Evolutionary conservation across 2,797 vertebrate species (phyloP).

Genomic region (Phoebastria nigripes): DNA sequence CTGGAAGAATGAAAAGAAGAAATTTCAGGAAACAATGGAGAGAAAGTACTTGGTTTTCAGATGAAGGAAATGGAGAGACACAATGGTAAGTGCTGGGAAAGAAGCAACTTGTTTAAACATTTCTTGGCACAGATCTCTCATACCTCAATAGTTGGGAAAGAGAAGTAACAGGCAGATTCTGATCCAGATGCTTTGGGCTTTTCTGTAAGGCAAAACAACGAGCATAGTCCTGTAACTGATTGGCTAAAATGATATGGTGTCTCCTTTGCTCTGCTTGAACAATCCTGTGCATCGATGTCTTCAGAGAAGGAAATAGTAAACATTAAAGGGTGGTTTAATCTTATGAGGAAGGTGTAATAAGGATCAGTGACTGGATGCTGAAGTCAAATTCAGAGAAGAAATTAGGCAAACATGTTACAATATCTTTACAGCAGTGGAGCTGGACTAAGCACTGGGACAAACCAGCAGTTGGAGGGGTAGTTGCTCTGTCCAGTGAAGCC

Average conservation of each 20-base stretch:
- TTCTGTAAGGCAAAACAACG: background rate
- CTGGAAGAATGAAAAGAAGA: background rate
- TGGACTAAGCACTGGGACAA: background rate
- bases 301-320: background rate
- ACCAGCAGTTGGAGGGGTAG: accelerated
- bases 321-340: background rate
- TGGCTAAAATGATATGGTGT: background rate
- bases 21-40: background rate
- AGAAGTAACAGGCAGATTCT: background rate
- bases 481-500: background rate
- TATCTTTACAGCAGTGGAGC: background rate
- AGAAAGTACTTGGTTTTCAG: background rate
- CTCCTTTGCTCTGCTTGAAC: background rate
- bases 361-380: background rate
- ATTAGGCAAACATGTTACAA: background rate
- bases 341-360: background rate
- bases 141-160: background rate
- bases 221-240: background rate
- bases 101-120: background rate
- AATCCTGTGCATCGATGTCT: background rate
- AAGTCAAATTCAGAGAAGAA: background rate
- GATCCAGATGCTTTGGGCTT: background rate
- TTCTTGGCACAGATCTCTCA: background rate
- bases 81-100: background rate
- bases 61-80: background rate